phyloP scores from a whole-genome alignment of 1,140 invertebrate species.

The Ericerus pela region DNA sequence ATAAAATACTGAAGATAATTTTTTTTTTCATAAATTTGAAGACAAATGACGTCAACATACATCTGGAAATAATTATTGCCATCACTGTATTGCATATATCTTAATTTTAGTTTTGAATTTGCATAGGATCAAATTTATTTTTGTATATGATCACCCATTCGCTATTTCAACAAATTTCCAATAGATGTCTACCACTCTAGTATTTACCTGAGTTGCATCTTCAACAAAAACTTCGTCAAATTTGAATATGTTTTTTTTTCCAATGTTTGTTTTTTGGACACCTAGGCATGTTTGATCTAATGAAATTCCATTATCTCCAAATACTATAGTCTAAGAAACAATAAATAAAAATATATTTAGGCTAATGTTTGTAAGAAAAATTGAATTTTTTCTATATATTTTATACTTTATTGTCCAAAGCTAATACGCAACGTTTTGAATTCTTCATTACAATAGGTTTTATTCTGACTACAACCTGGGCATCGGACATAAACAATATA shows the following conservation, averaged over 20 bases:
- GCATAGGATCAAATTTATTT: no score
- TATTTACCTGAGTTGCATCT: slow-evolving; percentile 49
- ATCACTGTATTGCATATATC: not conserved
- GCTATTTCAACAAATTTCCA: no score
- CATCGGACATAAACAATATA: no score
- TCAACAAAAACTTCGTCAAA: slow-evolving; percentile 77
- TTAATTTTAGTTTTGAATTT: no score
- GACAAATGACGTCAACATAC: no score
- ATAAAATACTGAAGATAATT: not conserved
- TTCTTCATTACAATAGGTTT: not conserved
- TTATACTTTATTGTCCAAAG: not conserved
- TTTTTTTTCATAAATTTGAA: no score
- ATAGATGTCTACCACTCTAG: no score
- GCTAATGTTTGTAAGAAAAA: no score
- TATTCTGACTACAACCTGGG: not conserved
- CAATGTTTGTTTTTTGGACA: not conserved
- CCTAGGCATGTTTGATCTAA: not conserved
- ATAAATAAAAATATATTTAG: not conserved
- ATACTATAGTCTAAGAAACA: not conserved
- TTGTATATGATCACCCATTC: no score
- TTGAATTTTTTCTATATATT: no score
- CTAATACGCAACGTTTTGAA: not conserved
- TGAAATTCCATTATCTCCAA: not conserved
- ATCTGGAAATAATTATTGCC: not conserved
- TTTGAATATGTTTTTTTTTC: slow-evolving; percentile 28